Percentiles rank a stretch among this genome's conserved stretches.
Evolutionary conservation across 1,140 invertebrate genomes (phyloP).

Genomic region (Sycobia sp.): DNA sequence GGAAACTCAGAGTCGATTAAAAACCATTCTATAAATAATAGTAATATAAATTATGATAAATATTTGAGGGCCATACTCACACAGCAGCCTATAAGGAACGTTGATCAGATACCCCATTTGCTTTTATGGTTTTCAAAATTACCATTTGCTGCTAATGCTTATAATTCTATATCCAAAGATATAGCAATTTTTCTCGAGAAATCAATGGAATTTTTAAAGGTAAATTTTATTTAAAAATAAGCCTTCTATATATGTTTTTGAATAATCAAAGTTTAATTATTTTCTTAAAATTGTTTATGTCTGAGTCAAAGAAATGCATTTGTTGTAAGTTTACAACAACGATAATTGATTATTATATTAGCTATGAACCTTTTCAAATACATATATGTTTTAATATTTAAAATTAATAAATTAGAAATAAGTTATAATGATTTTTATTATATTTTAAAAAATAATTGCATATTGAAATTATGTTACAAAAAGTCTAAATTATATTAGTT

Average conservation of each 20-base stretch:
- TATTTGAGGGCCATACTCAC: conserved; percentile 13
- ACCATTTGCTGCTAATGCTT: conserved; percentile 29
- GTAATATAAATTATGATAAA: conserved; percentile 16
- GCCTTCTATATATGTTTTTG: not conserved
- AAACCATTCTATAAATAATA: conserved; percentile 31
- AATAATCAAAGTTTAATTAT: not conserved
- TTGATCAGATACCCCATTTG: conserved; percentile 41
- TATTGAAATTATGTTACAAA: too few species aligned
- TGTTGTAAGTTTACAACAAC: too few species aligned
- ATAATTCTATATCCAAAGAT: conserved; percentile 38
- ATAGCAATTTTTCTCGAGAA: conserved; percentile 39
- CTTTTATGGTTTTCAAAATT: conserved; percentile 46
- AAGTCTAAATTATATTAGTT: too few species aligned
- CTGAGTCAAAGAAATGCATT: not conserved
- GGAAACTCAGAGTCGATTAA: conserved; percentile 30
- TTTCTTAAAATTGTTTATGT: not conserved
- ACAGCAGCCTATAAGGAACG: conserved; percentile 36
- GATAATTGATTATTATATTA: too few species aligned
- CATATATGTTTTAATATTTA: not conserved
- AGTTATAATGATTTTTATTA: not conserved
- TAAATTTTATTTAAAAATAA: conserved; percentile 9
- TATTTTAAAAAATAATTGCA: not conserved
- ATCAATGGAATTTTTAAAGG: conserved; percentile 3
- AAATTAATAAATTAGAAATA: not conserved
- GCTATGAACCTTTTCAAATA: too few species aligned